Conservation (phyloP, 2,113 vertebrate species). For the Corydoras sp. region DNA sequence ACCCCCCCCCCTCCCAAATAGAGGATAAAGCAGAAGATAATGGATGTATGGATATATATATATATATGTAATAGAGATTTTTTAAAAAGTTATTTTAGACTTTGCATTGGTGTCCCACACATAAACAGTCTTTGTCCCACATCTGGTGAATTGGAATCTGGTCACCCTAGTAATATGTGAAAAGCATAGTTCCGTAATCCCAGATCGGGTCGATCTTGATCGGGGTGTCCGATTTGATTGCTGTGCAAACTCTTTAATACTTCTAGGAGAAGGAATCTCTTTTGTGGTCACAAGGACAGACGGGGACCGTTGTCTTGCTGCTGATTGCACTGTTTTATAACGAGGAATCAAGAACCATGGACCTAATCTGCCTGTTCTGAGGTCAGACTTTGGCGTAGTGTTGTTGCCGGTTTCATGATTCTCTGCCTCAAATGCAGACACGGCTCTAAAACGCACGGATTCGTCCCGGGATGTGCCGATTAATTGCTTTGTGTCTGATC, state of each 20-base stretch:
- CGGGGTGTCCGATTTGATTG: constrained; percentile 46
- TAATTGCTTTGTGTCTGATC: no score
- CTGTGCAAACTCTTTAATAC: constrained; percentile 50
- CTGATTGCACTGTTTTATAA: constrained; percentile 26
- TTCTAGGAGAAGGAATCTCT: constrained; percentile 40
- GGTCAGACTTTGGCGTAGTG: not conserved
- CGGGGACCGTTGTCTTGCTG: constrained; percentile 14
- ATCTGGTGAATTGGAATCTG: no score
- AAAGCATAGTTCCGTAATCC: constrained; percentile 4
- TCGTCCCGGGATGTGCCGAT: not conserved
- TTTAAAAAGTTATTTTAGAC: not conserved
- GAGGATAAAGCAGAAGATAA: no score
- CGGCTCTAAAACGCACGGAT: no score
- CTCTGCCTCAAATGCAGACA: no score
- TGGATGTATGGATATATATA: no score
- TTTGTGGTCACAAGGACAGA: constrained; percentile 20
- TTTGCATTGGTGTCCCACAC: constrained; percentile 1
- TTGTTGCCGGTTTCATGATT: not conserved
- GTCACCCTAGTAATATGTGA: constrained; percentile 3
- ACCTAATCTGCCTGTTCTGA: not conserved
- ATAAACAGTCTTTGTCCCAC: no score
- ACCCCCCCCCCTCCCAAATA: no score
- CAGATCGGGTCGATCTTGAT: constrained; percentile 14
- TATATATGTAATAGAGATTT: no score
- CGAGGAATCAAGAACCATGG: not conserved